Conservation (phyloP, 2,888 invertebrate genomes). For the Scaptomyza reducta region DNA sequence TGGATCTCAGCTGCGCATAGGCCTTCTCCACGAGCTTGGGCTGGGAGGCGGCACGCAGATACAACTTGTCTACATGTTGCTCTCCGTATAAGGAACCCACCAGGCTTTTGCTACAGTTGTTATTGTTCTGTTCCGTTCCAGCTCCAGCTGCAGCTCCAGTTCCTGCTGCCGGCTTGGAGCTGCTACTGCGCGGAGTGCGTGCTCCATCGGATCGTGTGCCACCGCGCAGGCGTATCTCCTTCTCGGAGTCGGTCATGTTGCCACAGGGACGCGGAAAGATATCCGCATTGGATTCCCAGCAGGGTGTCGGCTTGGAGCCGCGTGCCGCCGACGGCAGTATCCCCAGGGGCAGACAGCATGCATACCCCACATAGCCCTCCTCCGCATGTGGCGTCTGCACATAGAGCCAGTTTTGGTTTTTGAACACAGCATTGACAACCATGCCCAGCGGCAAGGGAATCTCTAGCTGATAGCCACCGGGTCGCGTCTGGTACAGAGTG, state of each 20-base stretch:
- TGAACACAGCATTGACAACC: constrained; percentile 94
- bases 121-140: constrained; percentile 43
- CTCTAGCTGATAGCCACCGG: constrained; percentile 89
- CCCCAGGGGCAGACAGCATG: constrained; percentile 91
- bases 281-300: constrained; percentile 93
- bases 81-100: constrained; percentile 86
- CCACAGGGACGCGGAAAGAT: constrained; percentile 92
- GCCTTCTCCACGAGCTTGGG: constrained; percentile 85
- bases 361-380: constrained; percentile 92
- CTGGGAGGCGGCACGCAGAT: constrained; percentile 87
- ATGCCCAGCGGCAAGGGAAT: constrained; percentile 91
- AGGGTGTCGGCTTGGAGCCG: constrained; percentile 86
- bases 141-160: not conserved
- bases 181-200: constrained; percentile 84
- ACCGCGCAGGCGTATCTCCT: constrained; percentile 86
- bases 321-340: constrained; percentile 86
- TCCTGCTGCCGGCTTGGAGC: constrained; percentile 57
- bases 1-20: constrained; percentile 83
- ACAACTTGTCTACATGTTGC: constrained; percentile 89
- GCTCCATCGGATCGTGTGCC: constrained; percentile 90
- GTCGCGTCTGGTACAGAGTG: constrained; percentile 89
- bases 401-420: constrained; percentile 93
- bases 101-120: constrained; percentile 53
- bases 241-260: constrained; percentile 92
- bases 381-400: constrained; percentile 94